These are phyloP conservation scores for Agrilus planipennis DNA, from an alignment of 1,140 invertebrate species.

Conservation along the genomic window DNA sequence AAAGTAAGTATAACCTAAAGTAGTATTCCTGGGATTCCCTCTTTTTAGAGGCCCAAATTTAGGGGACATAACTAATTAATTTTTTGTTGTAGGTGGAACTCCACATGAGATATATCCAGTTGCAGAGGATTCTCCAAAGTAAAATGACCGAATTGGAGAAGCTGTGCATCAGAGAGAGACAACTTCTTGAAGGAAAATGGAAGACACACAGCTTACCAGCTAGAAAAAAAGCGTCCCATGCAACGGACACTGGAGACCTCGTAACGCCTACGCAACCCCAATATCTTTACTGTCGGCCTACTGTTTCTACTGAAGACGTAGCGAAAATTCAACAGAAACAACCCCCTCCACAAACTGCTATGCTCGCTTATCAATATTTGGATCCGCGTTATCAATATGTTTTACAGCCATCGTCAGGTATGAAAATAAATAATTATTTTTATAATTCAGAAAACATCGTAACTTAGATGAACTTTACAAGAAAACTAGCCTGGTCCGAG, in stretches of 20 bases:
- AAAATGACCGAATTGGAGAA: slow-evolving; percentile 77
- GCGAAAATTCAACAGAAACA: slow-evolving; percentile 42
- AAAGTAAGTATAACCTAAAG: too few species aligned
- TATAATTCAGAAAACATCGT: too few species aligned
- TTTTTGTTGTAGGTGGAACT: slow-evolving; percentile 53
- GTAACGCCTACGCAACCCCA: slow-evolving; percentile 30
- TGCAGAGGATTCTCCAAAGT: slow-evolving; percentile 73
- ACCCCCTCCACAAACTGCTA: slow-evolving; percentile 40
- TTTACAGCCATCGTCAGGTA: slow-evolving; percentile 46
- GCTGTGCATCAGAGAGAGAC: slow-evolving; percentile 68
- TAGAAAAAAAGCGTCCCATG: slow-evolving; percentile 53
- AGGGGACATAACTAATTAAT: too few species aligned
- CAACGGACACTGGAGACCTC: slow-evolving; percentile 36
- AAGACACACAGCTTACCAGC: slow-evolving; percentile 77
- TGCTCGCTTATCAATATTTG: slow-evolving; percentile 56
- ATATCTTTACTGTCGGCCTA: slow-evolving; percentile 46
- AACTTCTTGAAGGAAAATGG: slow-evolving; percentile 73
- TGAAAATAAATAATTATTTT: too few species aligned
- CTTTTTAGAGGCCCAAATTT: too few species aligned
- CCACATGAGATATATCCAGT: slow-evolving; percentile 81
- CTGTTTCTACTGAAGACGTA: slow-evolving; percentile 59
- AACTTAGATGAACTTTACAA: too few species aligned
- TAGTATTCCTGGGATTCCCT: too few species aligned
- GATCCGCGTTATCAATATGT: slow-evolving; percentile 55
- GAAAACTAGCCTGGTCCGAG: too few species aligned